These are phyloP conservation scores for Theristicus caerulescens DNA, from an alignment of 2,113 vertebrate species.

Conservation along the genomic window DNA sequence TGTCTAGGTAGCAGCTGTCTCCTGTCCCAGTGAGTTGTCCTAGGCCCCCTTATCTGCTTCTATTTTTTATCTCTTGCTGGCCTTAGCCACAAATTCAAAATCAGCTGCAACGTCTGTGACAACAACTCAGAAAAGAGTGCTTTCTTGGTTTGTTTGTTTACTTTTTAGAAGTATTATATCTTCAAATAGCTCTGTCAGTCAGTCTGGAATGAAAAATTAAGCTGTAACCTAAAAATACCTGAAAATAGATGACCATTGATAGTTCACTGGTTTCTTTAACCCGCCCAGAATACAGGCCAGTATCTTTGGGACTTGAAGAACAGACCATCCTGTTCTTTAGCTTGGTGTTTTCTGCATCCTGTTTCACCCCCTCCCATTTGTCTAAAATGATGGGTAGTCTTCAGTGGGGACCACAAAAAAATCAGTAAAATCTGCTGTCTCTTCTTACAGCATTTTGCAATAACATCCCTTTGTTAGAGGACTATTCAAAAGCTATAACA, in stretches of 20 bases:
- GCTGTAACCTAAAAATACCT: not conserved
- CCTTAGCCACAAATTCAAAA: not conserved
- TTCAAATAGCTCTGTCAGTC: not conserved
- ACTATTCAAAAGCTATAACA: not conserved
- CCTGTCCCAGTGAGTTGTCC: fast-evolving
- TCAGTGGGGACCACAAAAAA: not conserved
- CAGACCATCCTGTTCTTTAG: not conserved
- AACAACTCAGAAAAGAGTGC: not conserved
- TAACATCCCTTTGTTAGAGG: not conserved
- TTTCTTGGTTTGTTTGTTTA: not conserved
- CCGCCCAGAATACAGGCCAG: not conserved
- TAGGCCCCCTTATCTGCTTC: fast-evolving
- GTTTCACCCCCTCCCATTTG: not conserved
- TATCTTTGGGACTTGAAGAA: not conserved
- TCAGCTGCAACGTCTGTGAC: not conserved
- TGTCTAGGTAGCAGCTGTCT: not conserved
- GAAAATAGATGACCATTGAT: not conserved
- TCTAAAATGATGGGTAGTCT: not conserved
- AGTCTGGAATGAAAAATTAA: not conserved
- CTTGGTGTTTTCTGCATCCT: not conserved
- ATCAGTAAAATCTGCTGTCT: not conserved
- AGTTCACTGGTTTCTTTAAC: not conserved
- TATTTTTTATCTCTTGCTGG: not conserved
- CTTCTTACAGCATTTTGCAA: not conserved
- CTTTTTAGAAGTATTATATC: not conserved